Evolutionary conservation across 2,113 vertebrate species (phyloP), one percentile per base, ranked within the genome.

Genomic region (Picathartes gymnocephalus): DNA sequence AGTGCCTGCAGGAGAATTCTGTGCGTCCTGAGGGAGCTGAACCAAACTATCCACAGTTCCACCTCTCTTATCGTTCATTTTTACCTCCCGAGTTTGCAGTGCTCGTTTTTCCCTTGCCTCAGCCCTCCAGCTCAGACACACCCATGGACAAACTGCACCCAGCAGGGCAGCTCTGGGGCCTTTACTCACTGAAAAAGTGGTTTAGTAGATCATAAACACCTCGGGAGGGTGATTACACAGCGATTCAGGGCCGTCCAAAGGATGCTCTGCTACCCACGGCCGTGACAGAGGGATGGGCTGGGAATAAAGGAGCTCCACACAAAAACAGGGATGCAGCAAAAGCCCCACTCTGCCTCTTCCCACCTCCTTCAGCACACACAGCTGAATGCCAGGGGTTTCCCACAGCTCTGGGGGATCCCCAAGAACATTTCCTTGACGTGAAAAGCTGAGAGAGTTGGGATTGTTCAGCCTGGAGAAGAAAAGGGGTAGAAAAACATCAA

Each of bases 161-260:
- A 16, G 0, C 27, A n/a, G 79, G 91, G 42, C 48, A 56, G 81
- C 80, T 30, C 28, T 1, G 19, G 68, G 58, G 39, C 24, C 54
- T 37, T 16, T 1, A 6, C 42, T 90, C 61, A 4, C 42, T 9
- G 19, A 3, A 6, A 9, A 25, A 65, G 60, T 1, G 5, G 31
- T 20, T 62, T 8, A 23, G 22, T 2, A 4, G 1, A 3, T 2
- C n/a, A 8, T 0, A 15, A 74, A 24, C 47, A 14, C n/a, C 42
- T 78, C 8, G 0, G 68, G 28, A 45, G 39, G 53, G 72, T 4
- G 30, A 58, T 48, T 15, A 6, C 3, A 1, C 24, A 0, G 42
- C 16, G 56, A 62, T 44, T 28, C 11, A 4, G 48, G 62, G 60
- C n/a, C 1, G 3, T 23, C 2, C 13, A 21, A 30, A 30, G 0